A percentile compares a stretch with the other conserved stretches of the same genome.
Evolutionary conservation across 2,888 invertebrate species (phyloP).

Genomic region (Tiliacea aurago): DNA sequence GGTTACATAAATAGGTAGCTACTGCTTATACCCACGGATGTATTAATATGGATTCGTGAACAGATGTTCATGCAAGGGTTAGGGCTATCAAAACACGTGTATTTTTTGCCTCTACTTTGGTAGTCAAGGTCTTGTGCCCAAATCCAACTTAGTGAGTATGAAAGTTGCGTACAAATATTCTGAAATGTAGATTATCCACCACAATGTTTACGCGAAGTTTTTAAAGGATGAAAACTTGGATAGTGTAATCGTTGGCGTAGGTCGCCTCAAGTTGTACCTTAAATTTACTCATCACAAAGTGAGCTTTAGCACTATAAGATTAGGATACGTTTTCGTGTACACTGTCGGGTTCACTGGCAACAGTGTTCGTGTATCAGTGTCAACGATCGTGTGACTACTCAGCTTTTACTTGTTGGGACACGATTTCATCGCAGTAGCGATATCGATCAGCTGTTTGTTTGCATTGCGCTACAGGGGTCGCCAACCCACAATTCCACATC

Average conservation of each 20-base stretch:
- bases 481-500: slow-evolving; percentile 81
- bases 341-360: slow-evolving; percentile 27
- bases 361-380: slow-evolving; percentile 56
- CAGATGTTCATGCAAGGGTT: slow-evolving; percentile 36
- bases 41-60: slow-evolving; percentile 49
- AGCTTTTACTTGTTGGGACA: slow-evolving; percentile 62
- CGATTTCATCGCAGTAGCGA: slow-evolving; percentile 69
- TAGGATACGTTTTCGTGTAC: slow-evolving; percentile 30
- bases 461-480: slow-evolving; percentile 81
- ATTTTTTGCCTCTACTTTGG: not conserved
- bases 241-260: slow-evolving; percentile 45
- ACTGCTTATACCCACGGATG: slow-evolving; percentile 55
- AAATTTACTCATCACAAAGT: slow-evolving; percentile 7
- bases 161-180: slow-evolving; percentile 9
- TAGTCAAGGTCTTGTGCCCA: slow-evolving; percentile 6
- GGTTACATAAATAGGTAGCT: slow-evolving; percentile 31
- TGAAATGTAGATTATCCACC: not conserved
- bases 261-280: slow-evolving; percentile 33
- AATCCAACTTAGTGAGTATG: not conserved
- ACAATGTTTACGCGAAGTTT: slow-evolving; percentile 32
- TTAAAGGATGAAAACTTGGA: slow-evolving; percentile 31
- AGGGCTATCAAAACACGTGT: slow-evolving; percentile 16
- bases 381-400: slow-evolving; percentile 59
- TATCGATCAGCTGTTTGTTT: slow-evolving; percentile 87
- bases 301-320: slow-evolving; percentile 9